phyloP scores from a whole-genome alignment of 2,888 invertebrate species.

The Tenodera sinensis region DNA sequence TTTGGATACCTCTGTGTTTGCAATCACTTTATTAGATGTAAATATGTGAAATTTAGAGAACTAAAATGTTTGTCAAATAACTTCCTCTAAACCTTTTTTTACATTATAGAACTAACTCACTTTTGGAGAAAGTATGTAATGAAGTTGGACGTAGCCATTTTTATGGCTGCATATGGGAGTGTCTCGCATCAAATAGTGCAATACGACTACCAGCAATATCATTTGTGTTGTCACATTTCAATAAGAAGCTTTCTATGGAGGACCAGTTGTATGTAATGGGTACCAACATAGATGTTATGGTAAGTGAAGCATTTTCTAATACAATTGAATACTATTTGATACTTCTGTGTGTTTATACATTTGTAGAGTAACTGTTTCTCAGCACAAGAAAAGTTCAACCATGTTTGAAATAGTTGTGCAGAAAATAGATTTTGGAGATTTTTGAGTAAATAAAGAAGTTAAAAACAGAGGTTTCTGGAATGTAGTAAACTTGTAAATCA shows the following conservation, averaged over 20 bases:
- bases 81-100: background rate
- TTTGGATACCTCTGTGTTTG: background rate
- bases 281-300: constrained; percentile 78
- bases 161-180: constrained; percentile 86
- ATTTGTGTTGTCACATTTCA: constrained; percentile 75
- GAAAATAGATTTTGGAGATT: too few relatives aligned
- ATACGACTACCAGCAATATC: constrained; percentile 78
- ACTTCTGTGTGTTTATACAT: background rate
- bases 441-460: too few relatives aligned
- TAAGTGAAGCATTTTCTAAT: constrained; percentile 40
- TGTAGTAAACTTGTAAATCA: too few relatives aligned
- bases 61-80: background rate
- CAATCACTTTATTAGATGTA: background rate
- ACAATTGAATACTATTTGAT: background rate
- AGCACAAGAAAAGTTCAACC: too few relatives aligned
- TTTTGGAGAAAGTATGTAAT: constrained; percentile 68
- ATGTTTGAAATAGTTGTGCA: too few relatives aligned
- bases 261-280: constrained; percentile 82
- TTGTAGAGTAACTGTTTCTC: too few relatives aligned
- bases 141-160: constrained; percentile 75
- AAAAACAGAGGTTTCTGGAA: too few relatives aligned
- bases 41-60: background rate
- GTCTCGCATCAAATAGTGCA: constrained; percentile 73
- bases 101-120: constrained; percentile 53
- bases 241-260: constrained; percentile 71